Base-by-base conservation (phyloP, 2,797 vertebrate species). In the Labroides dimidiatus region DNA sequence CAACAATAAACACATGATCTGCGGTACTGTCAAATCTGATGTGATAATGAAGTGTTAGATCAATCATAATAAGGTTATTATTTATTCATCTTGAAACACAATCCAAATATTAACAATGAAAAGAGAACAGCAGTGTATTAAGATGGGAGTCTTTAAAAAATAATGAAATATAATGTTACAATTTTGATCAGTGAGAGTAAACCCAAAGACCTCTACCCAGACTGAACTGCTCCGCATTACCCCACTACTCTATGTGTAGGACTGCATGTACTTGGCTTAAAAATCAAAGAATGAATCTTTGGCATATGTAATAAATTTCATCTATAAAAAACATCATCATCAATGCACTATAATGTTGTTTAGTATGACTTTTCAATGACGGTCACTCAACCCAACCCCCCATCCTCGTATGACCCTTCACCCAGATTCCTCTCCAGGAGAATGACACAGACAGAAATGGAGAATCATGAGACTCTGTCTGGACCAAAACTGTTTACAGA, bases 371-470 rank as follows among this genome's bases (percentile, higher is more conserved):
- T 64, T 17, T 64, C 16, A 21, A 23, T 80, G 74, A 44, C 67
- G 68, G 77, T 89, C 75, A 86, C 77, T 39, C 56, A 65, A 53
- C 53, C 20, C 73, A 57, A 2, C 81, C 72, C 48, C 44, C 24
- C 23, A 17, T 9, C 67, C 16, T 11, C 9, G 58, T 54, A 0
- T 90, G 89, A 93, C 87, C 92, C 75, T 91, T 92, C 89, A 90
- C 92, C 92, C 65, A 92, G 30, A 84, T 93, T 82, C 67, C 52
- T 36, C 5, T 19, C 0, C 52, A 7, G 41, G n/a, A 61, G 68
- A 78, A 69, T 76, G 80, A 78, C 75, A 69, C 17, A 47, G 9
- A 10, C 47, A 66, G 16, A 67, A 61, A 39, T 3, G 4, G 9
- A 64, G 4, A 15, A 60, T 33, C 9, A 68, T 45, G 10, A 4